These are phyloP conservation scores for Cloeon dipterum DNA, from an alignment of 2,888 invertebrate species.

Conservation along the genomic window DNA sequence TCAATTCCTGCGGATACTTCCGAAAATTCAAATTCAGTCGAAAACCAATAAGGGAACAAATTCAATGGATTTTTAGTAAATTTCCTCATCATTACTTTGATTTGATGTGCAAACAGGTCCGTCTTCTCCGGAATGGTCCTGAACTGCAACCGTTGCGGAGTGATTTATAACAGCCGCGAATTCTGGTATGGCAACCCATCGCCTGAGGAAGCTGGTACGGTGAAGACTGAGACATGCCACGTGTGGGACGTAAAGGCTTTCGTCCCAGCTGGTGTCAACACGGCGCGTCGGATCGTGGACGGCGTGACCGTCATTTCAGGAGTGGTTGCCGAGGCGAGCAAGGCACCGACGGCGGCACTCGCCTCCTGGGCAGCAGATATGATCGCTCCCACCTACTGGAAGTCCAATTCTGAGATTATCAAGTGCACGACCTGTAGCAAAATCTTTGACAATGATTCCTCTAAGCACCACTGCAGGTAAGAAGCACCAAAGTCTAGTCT, in stretches of 20 bases:
- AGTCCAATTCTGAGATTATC: slow-evolving; percentile 50
- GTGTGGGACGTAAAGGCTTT: slow-evolving; percentile 32
- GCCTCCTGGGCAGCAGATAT: slow-evolving; percentile 54
- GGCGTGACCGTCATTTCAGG: slow-evolving; percentile 36
- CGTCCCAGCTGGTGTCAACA: slow-evolving; percentile 18
- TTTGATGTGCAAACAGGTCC: neutral
- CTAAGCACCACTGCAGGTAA: slow-evolving; percentile 55
- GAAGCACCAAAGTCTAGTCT: too few relatives aligned
- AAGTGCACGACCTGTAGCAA: slow-evolving; percentile 38
- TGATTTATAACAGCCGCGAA: slow-evolving; percentile 46
- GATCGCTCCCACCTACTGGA: slow-evolving; percentile 59
- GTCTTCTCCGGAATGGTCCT: slow-evolving; percentile 27
- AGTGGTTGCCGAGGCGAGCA: slow-evolving; percentile 35
- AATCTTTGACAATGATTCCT: slow-evolving; percentile 27
- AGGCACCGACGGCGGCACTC: slow-evolving; percentile 44
- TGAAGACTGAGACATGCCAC: slow-evolving; percentile 39
- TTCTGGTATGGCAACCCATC: slow-evolving; percentile 62
- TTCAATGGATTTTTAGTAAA: too few relatives aligned
- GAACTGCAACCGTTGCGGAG: slow-evolving; percentile 50
- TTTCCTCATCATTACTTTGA: too few relatives aligned
- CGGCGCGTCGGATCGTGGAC: slow-evolving; percentile 39
- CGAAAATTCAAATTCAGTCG: too few relatives aligned
- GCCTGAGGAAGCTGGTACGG: slow-evolving; percentile 42
- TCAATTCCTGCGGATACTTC: too few relatives aligned
- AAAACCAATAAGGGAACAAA: too few relatives aligned